Evolutionary conservation across 2,113 vertebrate species (phyloP), one percentile per base, ranked within the genome.

Genomic region (Nasalis larvatus): DNA sequence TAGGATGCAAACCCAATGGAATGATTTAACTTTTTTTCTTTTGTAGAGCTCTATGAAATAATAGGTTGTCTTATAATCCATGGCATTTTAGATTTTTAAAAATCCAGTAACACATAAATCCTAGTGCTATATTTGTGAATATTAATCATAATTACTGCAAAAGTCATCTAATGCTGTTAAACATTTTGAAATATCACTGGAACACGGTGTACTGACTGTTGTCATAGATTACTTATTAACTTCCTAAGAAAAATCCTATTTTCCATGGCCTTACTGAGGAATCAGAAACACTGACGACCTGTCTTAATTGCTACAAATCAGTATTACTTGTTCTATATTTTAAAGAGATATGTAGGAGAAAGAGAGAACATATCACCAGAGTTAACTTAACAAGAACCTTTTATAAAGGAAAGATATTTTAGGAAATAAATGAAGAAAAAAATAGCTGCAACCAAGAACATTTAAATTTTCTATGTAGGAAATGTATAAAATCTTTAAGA

Each of bases 121-220:
- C 14, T 91, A 80, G 17, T 25, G 18, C 40, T 84, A 10, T 78
- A 32, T 85, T 90, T 85, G 42, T 88, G 42, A 78, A 71, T 71
- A 89, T 10, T 89, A 90, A 83, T 69, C 21, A 71, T 85, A 74
- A 96, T 86, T 81, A 94, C 25, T 82, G 76, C 16, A 54, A 81
- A 88, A 87, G 40, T 42, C 54, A 91, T 81, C n/a, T 60, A 93
- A 85, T 81, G 21, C n/a, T 89, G 0, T 49, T 81, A 69, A 96
- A 83, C 32, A 68, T 73, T 95, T 69, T 81, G 52, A 93, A 69
- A 81, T 58, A 69, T 27, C 47, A 52, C 42, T 91, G 25, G 32
- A 93, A 93, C 35, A 81, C 4, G 25, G 30, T 49, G n/a, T 63
- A 20, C 6, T 92, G 32, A 85, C 25, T 94, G 40, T 56, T 80